Base-by-base conservation (phyloP, 2,888 invertebrate species). In the Allacma fusca region DNA sequence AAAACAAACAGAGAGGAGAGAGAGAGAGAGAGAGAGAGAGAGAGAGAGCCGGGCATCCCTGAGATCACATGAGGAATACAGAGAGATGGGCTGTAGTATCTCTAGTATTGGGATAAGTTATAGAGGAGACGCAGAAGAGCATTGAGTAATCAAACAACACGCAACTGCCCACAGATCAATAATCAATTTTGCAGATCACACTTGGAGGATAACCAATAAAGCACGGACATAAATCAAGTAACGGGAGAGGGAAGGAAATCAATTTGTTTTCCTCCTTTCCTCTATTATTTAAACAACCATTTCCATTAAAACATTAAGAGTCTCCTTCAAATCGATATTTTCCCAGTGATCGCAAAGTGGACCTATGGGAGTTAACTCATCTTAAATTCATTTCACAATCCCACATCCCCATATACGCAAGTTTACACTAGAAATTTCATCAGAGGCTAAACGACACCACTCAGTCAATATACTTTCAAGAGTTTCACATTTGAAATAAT, bases 251-350 rank as follows among this genome's bases (percentile, higher is more conserved):
- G 50, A 50, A n/a, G 19, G 50, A 50, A 50, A 50, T 50, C 50
- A 50, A 50, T 50, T 50, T 50, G 50, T 50, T 50, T 50, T 50
- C 34, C 50, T 50, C 50, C 19, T 4, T 9, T n/a, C 19, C n/a
- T 50, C 19, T 50, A 50, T 50, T 50, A 50, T 50, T 50, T 50
- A 50, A 50, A 50, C 50, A 50, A 50, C 50, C 50, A 50, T 50
- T 50, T 50, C 50, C 50, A 50, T 50, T 50, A 50, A 50, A 50
- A 50, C 50, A 50, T 50, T 50, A 50, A 50, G 50, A 50, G 9
- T 16, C 16, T 2, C 2, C 19, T 50, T 12, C 7, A 50, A 50
- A 50, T 50, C 50, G n/a, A 50, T 50, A 50, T 50, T n/a, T n/a
- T 16, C 50, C 16, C 50, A 50, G 50, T 12, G 50, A 50, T n/a